Conservation (phyloP, 2,888 invertebrate genomes). For the Cyrtodaria siliqua region DNA sequence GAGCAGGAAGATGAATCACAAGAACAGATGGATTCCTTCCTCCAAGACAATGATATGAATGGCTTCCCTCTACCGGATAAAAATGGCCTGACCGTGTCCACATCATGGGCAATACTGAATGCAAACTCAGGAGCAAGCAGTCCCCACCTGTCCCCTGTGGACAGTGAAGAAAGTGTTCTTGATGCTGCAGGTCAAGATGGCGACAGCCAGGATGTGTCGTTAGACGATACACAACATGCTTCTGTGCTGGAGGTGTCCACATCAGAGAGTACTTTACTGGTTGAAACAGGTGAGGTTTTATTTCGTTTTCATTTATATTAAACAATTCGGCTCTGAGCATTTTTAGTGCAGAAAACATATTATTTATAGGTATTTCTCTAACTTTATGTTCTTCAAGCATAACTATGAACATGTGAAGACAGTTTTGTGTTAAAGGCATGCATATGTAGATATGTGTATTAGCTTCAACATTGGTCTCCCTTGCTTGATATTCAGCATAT, state of each 20-base stretch:
- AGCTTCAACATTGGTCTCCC: too few species aligned
- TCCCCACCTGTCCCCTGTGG: constrained; percentile 57
- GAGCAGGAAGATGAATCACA: constrained; percentile 11
- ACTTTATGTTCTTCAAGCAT: too few species aligned
- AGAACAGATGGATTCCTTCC: background rate
- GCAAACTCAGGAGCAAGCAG: constrained; percentile 42
- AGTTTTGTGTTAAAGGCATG: too few species aligned
- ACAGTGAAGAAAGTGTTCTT: constrained; percentile 38
- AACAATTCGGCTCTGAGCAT: too few species aligned
- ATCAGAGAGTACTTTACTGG: constrained; percentile 43
- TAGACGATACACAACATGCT: constrained; percentile 33
- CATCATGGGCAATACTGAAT: constrained; percentile 61
- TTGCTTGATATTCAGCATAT: too few species aligned
- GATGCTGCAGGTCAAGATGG: constrained; percentile 22
- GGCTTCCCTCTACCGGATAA: constrained; percentile 37
- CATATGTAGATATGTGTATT: too few species aligned
- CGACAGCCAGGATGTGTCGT: background rate
- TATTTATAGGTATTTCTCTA: too few species aligned
- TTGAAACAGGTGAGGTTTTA: constrained; percentile 27
- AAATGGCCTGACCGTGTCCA: constrained; percentile 43
- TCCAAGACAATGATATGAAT: background rate
- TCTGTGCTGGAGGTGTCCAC: constrained; percentile 40
- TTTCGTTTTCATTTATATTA: too few species aligned
- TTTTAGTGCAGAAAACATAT: too few species aligned
- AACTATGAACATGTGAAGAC: too few species aligned